phyloP scores from a whole-genome alignment of 2,113 vertebrate genomes.

The Morphnarchus princeps region DNA sequence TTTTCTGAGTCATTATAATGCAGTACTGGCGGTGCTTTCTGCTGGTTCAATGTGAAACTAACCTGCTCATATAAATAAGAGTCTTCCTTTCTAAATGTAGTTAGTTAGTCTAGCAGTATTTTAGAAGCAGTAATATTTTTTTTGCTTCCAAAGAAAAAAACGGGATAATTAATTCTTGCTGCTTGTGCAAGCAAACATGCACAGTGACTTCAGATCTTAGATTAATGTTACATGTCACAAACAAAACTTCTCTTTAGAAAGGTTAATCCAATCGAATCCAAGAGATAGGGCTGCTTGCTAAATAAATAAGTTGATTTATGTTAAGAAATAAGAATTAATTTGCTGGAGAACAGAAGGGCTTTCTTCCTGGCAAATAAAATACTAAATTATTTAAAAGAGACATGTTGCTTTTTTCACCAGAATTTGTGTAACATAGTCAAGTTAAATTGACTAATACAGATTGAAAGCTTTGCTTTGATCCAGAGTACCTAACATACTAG shows the following conservation, averaged over 20 bases:
- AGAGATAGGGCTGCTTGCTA: neutral
- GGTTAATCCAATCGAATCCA: neutral
- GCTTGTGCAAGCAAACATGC: neutral
- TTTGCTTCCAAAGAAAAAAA: neutral
- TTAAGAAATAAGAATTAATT: conserved; percentile 37
- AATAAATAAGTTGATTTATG: conserved; percentile 28
- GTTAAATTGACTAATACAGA: conserved; percentile 17
- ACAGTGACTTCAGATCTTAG: neutral
- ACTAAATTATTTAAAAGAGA: conserved; percentile 29
- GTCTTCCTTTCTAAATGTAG: neutral
- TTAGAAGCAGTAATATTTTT: neutral
- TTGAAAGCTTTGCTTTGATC: neutral
- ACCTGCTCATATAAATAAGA: neutral
- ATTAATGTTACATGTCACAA: neutral
- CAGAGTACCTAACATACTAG: neutral
- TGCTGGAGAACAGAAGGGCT: conserved; percentile 14
- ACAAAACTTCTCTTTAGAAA: conserved; percentile 13
- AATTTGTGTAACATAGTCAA: neutral
- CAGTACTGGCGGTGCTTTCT: neutral
- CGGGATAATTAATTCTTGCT: neutral
- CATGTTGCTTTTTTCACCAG: neutral
- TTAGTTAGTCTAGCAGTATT: neutral
- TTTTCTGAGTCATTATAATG: neutral
- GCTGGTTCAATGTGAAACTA: neutral
- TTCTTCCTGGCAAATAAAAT: conserved; percentile 30